These are phyloP conservation scores for Tringa solitaria DNA, from an alignment of 2,113 vertebrate genomes.

Conservation along the genomic window DNA sequence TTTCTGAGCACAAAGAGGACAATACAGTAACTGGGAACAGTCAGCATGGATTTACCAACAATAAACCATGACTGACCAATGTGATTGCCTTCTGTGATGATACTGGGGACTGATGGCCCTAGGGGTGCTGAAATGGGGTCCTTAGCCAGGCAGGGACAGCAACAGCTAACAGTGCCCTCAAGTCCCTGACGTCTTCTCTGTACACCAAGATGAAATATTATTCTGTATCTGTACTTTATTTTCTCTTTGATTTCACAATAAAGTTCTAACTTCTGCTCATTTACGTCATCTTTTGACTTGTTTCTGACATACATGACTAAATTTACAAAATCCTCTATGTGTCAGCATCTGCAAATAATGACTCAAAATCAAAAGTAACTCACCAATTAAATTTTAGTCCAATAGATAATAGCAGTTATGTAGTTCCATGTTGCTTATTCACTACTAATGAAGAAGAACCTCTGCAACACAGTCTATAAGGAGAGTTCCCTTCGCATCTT, in stretches of 20 bases:
- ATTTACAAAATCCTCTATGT: neutral
- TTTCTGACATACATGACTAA: neutral
- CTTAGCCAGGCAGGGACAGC: neutral
- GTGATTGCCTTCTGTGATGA: neutral
- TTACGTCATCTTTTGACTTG: neutral
- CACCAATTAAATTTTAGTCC: neutral
- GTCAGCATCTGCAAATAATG: neutral
- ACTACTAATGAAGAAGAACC: neutral
- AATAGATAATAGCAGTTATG: neutral
- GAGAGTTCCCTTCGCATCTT: neutral
- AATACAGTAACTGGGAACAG: neutral
- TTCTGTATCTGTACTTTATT: neutral
- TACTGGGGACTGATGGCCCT: neutral
- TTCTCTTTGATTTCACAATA: neutral
- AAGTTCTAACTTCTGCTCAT: neutral
- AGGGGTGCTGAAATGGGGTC: neutral
- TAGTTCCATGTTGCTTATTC: neutral
- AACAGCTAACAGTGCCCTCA: neutral
- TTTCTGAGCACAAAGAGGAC: neutral
- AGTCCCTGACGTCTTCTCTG: neutral
- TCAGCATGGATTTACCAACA: neutral
- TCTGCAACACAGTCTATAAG: neutral
- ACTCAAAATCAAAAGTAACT: neutral
- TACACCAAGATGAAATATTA: neutral
- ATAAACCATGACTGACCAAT: neutral